Evolutionary conservation across 1,140 invertebrate species (phyloP).

Genomic region (Drosophila mayri): DNA sequence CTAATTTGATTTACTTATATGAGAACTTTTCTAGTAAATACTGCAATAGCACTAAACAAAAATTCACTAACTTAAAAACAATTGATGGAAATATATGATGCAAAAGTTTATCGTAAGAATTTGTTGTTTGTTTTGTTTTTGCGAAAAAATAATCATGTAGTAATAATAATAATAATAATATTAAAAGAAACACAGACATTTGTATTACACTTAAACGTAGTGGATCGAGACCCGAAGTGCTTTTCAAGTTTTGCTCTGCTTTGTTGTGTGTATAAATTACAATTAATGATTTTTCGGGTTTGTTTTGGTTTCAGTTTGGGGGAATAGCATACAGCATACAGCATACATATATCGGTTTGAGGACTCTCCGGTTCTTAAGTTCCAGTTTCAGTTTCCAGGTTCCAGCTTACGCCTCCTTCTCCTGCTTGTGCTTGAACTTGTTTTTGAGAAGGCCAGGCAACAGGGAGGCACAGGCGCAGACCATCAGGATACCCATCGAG

Average conservation of each 20-base stretch:
- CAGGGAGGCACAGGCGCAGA: constrained; percentile 93
- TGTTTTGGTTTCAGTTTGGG: constrained; percentile 57
- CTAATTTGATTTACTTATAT: constrained; percentile 52
- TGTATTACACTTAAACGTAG: constrained; percentile 40
- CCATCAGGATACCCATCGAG: constrained; percentile 91
- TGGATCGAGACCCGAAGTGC: constrained; percentile 42
- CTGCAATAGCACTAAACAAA: constrained; percentile 79
- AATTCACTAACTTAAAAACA: constrained; percentile 70
- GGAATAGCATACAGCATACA: constrained; percentile 56
- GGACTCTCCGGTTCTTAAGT: constrained; percentile 4
- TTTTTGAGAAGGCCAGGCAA: constrained; percentile 96
- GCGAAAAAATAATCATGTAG: constrained; percentile 25
- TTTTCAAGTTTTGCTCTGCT: constrained; percentile 8
- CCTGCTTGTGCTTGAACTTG: constrained; percentile 92
- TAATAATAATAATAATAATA: constrained; percentile 13
- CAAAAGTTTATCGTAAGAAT: constrained; percentile 53
- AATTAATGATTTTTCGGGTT: constrained; percentile 36
- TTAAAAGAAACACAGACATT: constrained; percentile 41
- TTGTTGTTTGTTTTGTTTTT: background rate
- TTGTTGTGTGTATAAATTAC: constrained; percentile 35
- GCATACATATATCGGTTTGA: constrained; percentile 9
- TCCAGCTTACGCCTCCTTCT: constrained; percentile 86
- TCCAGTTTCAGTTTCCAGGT: background rate
- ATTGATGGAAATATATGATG: constrained; percentile 66
- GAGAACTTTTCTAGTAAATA: constrained; percentile 70